Percentiles rank a stretch among this genome's conserved stretches.
phyloP scores from a whole-genome alignment of 2,888 invertebrate species.

The Agrenia bidenticulata region DNA sequence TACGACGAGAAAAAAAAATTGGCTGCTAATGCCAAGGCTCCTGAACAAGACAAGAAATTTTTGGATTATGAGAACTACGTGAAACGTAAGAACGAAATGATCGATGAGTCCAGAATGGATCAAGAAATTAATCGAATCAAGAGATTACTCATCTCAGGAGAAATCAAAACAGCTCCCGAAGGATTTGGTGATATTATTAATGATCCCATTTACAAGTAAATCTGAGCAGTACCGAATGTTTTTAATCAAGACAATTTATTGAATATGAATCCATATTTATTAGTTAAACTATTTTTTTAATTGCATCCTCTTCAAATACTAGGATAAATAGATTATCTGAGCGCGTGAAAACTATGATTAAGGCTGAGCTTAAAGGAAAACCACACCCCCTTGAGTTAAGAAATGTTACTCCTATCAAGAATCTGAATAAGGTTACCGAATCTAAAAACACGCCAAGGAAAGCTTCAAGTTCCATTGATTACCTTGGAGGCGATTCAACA shows the following conservation, averaged over 20 bases:
- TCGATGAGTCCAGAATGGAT: background rate
- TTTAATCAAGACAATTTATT: too few relatives aligned
- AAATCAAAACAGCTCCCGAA: slow-evolving; percentile 7
- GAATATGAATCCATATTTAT: background rate
- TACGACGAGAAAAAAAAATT: too few relatives aligned
- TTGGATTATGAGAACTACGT: background rate
- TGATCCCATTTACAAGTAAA: slow-evolving; percentile 29
- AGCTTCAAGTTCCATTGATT: too few relatives aligned
- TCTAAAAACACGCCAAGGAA: background rate
- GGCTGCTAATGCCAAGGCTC: too few relatives aligned
- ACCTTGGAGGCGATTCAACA: too few relatives aligned
- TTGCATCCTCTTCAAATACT: too few relatives aligned
- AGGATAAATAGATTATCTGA: slow-evolving; percentile 3
- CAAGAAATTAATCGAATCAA: slow-evolving; percentile 16
- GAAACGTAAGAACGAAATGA: background rate
- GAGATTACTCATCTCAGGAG: slow-evolving; percentile 1
- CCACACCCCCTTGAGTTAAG: background rate
- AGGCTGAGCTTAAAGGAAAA: background rate
- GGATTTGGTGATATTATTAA: slow-evolving; percentile 24
- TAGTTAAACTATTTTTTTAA: too few relatives aligned
- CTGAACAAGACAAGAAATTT: background rate
- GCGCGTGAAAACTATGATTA: background rate
- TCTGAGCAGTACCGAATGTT: too few relatives aligned
- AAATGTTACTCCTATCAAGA: too few relatives aligned
- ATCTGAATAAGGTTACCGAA: background rate